Base-by-base conservation (phyloP, 2,113 vertebrate species). In the Tichodroma muraria region DNA sequence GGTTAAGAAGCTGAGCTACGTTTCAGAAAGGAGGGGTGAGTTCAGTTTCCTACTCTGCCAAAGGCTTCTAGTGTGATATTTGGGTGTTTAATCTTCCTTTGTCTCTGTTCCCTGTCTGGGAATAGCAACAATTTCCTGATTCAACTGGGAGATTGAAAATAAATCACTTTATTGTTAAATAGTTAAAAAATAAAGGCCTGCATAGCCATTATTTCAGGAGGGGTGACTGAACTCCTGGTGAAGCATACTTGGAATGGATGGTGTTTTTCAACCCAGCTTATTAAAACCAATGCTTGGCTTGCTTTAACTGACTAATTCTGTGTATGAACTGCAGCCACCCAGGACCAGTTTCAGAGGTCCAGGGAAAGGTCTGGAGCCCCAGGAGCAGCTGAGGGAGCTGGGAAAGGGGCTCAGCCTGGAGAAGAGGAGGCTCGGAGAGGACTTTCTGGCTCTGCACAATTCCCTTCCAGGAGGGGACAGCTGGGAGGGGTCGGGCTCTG, bases 41-140 rank as follows among this genome's bases (percentile, higher is more conserved):
- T 96, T 95, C 27, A 14, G 92, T 91, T 89, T 94, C 88, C 82
- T 93, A 80, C 88, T 95, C 82, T 93, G 91, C 82, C 94, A 90
- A 80, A 90, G 79, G 59, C 85, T 94, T 93, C 90, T 75, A 63
- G 72, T 68, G 72, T 53, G 76, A 86, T 93, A 78, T 57, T 95
- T 86, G 93, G 94, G 82, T 94, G 85, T 91, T 94, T 95, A 91
- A 88, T 94, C 89, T 91, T 89, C 75, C 60, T 94, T 90, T 94
- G 91, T 94, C 81, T 96, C 93, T 71, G 63, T 45, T 93, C 91
- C 82, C 81, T 88, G 87, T 59, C 72, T 86, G 77, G 88, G 93
- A 95, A 85, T 81, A 94, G 65, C 65, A 93, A 84, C 69, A 72
- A 88, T 94, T 90, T 94, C 92, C 82, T 81, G 69, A 88, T 94